A percentile compares a stretch with the other conserved stretches of the same genome.
Evolutionary conservation across 1,140 invertebrate species (phyloP).

Genomic region (Caenorhabditis brenneri): DNA sequence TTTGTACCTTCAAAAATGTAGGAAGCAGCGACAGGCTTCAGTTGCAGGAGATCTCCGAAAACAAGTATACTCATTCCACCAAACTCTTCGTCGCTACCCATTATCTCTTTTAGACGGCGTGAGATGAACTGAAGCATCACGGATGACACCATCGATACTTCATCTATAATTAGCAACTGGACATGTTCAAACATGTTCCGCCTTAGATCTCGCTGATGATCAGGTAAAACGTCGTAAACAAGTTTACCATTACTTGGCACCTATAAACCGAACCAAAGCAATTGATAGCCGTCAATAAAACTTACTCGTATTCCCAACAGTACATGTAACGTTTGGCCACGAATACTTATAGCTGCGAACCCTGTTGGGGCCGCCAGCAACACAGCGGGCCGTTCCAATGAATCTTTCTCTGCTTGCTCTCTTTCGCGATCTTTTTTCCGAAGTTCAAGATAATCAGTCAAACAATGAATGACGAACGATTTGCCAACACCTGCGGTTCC

Average conservation of each 20-base stretch:
- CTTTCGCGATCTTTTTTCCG: no score
- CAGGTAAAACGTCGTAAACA: not conserved
- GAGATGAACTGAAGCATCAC: slow-evolving; percentile 14
- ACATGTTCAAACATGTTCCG: not conserved
- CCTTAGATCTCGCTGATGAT: not conserved
- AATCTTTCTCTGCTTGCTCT: not conserved
- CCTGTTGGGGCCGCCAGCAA: slow-evolving; percentile 35
- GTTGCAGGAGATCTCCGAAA: not conserved
- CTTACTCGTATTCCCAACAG: no score
- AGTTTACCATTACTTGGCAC: no score
- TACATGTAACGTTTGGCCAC: slow-evolving; percentile 2
- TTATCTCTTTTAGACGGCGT: slow-evolving; percentile 11
- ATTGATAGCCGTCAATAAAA: slow-evolving; percentile 18
- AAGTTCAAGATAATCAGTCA: not conserved
- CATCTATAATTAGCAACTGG: slow-evolving; percentile 33
- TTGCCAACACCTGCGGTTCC: slow-evolving; percentile 42
- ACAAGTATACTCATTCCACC: not conserved
- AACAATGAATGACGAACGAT: slow-evolving; percentile 14
- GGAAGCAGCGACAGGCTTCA: not conserved
- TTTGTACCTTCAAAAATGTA: no score
- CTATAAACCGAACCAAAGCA: no score
- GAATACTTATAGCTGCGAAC: slow-evolving; percentile 10
- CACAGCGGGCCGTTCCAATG: not conserved
- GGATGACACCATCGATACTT: slow-evolving; percentile 36
- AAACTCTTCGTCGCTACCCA: not conserved